Percentiles rank a stretch among this genome's conserved stretches.
These are phyloP conservation scores for Saguinus midas DNA, from an alignment of 2,113 vertebrate species.

Conservation along the genomic window DNA sequence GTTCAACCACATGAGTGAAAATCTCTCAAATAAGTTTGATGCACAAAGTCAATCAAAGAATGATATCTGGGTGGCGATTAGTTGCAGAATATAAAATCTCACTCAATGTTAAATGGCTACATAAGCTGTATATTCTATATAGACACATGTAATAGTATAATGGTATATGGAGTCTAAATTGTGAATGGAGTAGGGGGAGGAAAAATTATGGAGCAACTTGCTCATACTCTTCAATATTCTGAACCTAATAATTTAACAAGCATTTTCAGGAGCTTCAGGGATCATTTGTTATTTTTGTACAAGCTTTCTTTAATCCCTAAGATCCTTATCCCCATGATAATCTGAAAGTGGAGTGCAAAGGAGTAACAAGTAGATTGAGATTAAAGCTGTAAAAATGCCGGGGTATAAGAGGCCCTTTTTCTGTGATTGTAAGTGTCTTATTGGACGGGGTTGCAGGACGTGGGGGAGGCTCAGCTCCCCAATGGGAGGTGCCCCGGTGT, in stretches of 20 bases:
- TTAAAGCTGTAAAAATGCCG: neutral
- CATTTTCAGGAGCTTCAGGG: neutral
- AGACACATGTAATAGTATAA: neutral
- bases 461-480: too few relatives aligned
- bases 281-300: neutral
- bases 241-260: neutral
- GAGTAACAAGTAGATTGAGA: neutral
- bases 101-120: neutral
- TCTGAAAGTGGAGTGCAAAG: neutral
- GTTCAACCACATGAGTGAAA: neutral
- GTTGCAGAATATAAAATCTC: neutral
- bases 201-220: neutral
- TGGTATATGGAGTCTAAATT: neutral
- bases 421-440: neutral
- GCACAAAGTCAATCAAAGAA: neutral
- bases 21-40: neutral
- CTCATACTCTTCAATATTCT: neutral
- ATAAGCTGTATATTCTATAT: neutral
- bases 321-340: neutral
- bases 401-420: neutral
- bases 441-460: too few relatives aligned
- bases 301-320: neutral
- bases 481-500: too few relatives aligned
- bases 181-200: neutral
- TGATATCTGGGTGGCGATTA: neutral